Evolutionary conservation across 2,888 invertebrate species (phyloP), one percentile per base, ranked within the genome.

Genomic region (Tinea semifulvella): DNA sequence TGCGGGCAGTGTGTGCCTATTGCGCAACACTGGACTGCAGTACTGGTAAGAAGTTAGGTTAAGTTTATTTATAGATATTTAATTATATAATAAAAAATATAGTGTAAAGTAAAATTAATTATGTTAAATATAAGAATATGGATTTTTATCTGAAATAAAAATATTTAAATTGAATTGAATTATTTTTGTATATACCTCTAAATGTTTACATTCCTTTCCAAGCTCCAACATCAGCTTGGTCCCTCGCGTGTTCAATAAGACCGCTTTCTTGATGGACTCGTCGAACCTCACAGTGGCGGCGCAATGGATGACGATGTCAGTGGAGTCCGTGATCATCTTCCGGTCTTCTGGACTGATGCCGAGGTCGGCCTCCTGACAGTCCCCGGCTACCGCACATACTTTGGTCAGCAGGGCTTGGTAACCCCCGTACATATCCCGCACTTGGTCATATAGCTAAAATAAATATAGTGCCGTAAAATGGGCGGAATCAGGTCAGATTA

Each of bases 201-300:
- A 77, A 4, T 92, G 84, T 58, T 90, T 90, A 62, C 89, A 86
- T 51, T 86, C 82, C 58, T 88, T 89, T 42, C 91, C 96, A 46
- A 98, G 67, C 6, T 92, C 89, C 47, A 98, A 65, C 82, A 98
- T 88, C 49, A 90, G 85, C 61, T 92, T 91, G 0, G 96, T 96
- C 26, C 96, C 98, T 46, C 94, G 84, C 0, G 96, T 92, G 70
- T 98, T 99, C 69, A 98, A 83, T 44, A 96, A 80, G 5, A 98
- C 92, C 0, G 98, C 96, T 52, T 87, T 88, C 61, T 92, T 92
- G 43, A 99, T 79, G 13, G 90, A 86, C 65, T 98, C 98, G 66
- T 98, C 97, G 62, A 98, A 96, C 58, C 89, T 67, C 17, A 85
- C 72, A 7, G 84, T 84, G 1, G 85, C 85, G 0, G 85, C 85